phyloP scores from a whole-genome alignment of 2,113 vertebrate genomes.

The Nothoprocta pentlandii region DNA sequence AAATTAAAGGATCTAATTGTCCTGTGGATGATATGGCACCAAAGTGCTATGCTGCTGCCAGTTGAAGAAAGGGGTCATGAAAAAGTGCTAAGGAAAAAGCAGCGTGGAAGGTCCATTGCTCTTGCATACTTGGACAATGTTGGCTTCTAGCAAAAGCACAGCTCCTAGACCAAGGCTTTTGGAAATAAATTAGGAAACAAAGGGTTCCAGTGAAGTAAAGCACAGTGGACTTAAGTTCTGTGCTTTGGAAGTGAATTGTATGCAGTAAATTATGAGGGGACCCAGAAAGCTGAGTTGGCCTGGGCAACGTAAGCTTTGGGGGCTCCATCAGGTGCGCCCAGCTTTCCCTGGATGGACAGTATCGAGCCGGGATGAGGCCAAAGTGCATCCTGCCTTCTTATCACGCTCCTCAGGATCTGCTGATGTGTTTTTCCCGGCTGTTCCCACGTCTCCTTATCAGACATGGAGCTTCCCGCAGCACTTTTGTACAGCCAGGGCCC shows the following conservation, averaged over 20 bases:
- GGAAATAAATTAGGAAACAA: background rate
- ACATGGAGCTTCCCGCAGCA: background rate
- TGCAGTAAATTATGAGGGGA: background rate
- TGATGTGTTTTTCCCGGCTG: conserved; percentile 9
- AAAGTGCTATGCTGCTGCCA: background rate
- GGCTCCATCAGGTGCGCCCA: fast-evolving
- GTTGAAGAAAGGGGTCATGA: background rate
- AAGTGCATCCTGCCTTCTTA: background rate
- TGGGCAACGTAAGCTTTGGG: background rate
- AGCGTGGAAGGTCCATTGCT: fast-evolving
- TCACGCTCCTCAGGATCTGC: background rate
- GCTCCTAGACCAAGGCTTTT: background rate
- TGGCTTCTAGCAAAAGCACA: background rate
- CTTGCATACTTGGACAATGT: background rate
- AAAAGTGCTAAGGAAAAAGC: background rate
- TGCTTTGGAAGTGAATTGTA: background rate
- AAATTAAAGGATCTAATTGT: background rate
- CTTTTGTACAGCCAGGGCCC: background rate
- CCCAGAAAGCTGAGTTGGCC: background rate
- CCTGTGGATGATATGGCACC: background rate
- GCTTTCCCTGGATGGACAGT: background rate
- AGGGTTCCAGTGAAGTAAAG: background rate
- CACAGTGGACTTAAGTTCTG: background rate
- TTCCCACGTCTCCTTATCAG: conserved; percentile 30
- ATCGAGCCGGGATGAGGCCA: background rate